Base-by-base conservation (phyloP, 2,113 vertebrate species). In the Burhinus oedicnemus region DNA sequence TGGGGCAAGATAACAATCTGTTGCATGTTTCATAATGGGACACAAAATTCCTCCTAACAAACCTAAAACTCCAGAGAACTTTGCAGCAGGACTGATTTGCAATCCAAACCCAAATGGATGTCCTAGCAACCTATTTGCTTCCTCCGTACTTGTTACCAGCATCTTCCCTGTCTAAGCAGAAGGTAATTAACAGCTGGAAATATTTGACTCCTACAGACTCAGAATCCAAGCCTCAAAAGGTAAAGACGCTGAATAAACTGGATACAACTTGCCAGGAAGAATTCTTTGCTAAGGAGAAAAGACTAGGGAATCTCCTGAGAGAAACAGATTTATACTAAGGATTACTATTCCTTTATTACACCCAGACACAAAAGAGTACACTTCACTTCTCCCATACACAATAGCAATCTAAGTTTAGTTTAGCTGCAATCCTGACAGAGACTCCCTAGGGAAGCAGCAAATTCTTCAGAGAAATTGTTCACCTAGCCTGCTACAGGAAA, bases 351-450 rank as follows among this genome's bases (percentile, higher is more conserved):
- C 68, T 89, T 91, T 65, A 26, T 85, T 69, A 91, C 81, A 80
- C 40, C 52, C 58, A 77, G 95, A 84, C 77, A 96, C 83, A 79
- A 68, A 91, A 61, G 70, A 69, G 45, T 65, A 8, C 38, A 49
- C 68, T 79, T 54, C 40, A 22, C 80, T 75, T 76, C 96, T 93
- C 89, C 93, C 34, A 68, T 85, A 23, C 32, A 64, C 75, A 83
- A 61, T 2, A 64, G 65, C 86, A 69, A 85, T 52, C 91, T 25
- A 61, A 83, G 93, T 88, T 89, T 40, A 78, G 89, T 89, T 96
- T 36, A 79, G 81, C 92, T 91, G 83, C 93, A 94, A 45, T 76
- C 92, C 94, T 94, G 89, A 89, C 61, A 74, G 61, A 75, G 61
- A 14, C 26, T 94, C 93, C 94, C 90, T 3, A 29, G 89, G 93